Percentiles rank a stretch among this genome's conserved stretches.
phyloP scores from a whole-genome alignment of 2,113 vertebrate genomes.

The Stigmatopora nigra region DNA sequence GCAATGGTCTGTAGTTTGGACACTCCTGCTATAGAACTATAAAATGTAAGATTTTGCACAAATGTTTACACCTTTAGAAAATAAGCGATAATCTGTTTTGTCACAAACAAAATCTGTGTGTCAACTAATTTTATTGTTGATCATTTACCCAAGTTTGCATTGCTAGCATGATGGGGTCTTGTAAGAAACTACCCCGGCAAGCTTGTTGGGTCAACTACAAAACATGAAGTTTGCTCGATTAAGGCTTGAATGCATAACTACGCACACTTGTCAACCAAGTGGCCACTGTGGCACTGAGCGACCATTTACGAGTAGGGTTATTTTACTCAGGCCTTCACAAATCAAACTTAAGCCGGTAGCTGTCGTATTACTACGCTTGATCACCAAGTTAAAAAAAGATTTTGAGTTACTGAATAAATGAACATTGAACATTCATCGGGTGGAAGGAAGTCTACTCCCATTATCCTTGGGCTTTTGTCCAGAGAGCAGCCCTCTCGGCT shows the following conservation, averaged over 20 bases:
- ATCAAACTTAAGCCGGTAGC: neutral
- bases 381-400: constrained; percentile 1
- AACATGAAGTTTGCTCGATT: neutral
- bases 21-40: too few relatives aligned
- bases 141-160: neutral
- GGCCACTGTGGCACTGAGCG: neutral
- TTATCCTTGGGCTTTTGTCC: constrained; percentile 61
- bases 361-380: neutral
- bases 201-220: neutral
- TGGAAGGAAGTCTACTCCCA: constrained; percentile 63
- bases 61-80: neutral
- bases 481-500: constrained; percentile 66
- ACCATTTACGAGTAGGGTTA: too few relatives aligned
- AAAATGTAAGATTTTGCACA: neutral
- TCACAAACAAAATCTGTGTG: neutral
- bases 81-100: neutral
- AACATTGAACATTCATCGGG: constrained; percentile 45
- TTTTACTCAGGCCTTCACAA: neutral
- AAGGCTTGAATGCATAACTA: neutral
- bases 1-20: too few relatives aligned
- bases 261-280: neutral
- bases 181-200: neutral
- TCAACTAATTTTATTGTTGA: neutral
- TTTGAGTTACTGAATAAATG: constrained; percentile 15
- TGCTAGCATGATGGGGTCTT: neutral